Evolutionary conservation across 2,113 vertebrate species (phyloP).

Genomic region (Chelonoidis abingdonii): DNA sequence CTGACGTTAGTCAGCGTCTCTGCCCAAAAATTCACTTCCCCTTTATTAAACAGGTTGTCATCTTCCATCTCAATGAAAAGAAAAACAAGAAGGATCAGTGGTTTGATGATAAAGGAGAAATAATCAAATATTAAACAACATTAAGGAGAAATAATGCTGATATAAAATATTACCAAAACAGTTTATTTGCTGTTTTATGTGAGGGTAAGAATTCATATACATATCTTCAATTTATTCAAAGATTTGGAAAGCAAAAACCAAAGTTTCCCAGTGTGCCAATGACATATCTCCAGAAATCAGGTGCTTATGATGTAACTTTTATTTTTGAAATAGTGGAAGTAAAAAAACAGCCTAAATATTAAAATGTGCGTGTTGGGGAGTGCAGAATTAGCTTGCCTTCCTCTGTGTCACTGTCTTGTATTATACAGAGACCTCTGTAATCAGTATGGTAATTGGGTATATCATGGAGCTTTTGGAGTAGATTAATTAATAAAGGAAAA

Average conservation of each 20-base stretch:
- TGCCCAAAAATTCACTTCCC: slow-evolving; percentile 93
- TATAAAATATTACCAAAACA: background rate
- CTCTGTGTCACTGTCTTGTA: slow-evolving; percentile 21
- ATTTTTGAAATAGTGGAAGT: slow-evolving; percentile 10
- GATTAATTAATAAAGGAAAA: slow-evolving; percentile 48
- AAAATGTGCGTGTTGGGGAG: slow-evolving; percentile 14
- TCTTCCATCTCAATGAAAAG: slow-evolving; percentile 84
- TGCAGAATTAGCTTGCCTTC: background rate
- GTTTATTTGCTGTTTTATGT: background rate
- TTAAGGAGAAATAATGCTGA: background rate
- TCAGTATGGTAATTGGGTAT: slow-evolving; percentile 23
- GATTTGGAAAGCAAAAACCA: background rate
- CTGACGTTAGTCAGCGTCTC: slow-evolving; percentile 87
- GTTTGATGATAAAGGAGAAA: background rate
- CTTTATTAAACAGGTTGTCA: slow-evolving; percentile 93
- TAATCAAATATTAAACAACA: background rate
- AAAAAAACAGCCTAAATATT: slow-evolving; percentile 32
- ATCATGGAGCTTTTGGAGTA: slow-evolving; percentile 25
- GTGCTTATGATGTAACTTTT: background rate
- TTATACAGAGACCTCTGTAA: slow-evolving; percentile 43
- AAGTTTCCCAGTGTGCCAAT: background rate
- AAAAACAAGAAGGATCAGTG: slow-evolving; percentile 1
- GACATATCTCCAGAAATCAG: slow-evolving; percentile 7
- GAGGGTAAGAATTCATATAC: background rate
- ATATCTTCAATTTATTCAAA: background rate